These are phyloP conservation scores for Hippocampus zosterae DNA, from an alignment of 2,113 vertebrate genomes.

Conservation along the genomic window DNA sequence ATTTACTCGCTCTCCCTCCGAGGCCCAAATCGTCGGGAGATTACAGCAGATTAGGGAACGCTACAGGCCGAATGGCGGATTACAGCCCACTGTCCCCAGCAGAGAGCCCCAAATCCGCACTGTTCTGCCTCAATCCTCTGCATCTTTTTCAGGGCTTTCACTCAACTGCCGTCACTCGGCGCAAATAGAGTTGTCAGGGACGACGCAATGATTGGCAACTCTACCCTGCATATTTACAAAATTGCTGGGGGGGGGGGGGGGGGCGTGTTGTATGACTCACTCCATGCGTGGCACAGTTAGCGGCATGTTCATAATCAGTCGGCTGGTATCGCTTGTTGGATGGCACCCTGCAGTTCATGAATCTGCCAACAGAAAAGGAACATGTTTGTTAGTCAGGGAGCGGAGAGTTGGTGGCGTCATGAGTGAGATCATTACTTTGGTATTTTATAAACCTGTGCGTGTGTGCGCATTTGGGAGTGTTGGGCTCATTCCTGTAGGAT, in stretches of 20 bases:
- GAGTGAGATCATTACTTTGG: constrained; percentile 27
- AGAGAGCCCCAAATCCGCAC: constrained; percentile 25
- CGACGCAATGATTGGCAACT: neutral
- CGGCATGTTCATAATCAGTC: constrained; percentile 89
- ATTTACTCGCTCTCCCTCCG: constrained; percentile 15
- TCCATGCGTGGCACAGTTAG: constrained; percentile 91
- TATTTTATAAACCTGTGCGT: constrained; percentile 10
- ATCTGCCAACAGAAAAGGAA: constrained; percentile 66
- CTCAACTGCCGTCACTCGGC: neutral
- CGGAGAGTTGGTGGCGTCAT: neutral
- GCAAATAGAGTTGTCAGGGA: neutral
- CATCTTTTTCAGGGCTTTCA: constrained; percentile 12
- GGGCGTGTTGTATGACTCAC: constrained; percentile 77
- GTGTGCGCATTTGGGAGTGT: constrained; percentile 22
- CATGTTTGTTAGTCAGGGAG: neutral
- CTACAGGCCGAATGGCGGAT: constrained; percentile 58
- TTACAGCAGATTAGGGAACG: constrained; percentile 64
- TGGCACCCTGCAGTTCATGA: constrained; percentile 90
- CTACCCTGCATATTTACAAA: no score
- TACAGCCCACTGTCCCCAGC: constrained; percentile 33
- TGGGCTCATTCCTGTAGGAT: constrained; percentile 42
- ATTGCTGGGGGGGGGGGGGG: no score
- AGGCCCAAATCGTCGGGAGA: constrained; percentile 35
- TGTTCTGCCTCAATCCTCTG: constrained; percentile 15
- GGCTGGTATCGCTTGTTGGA: constrained; percentile 88